Base-by-base conservation (phyloP, 2,888 invertebrate genomes). In the Mermis nigrescens region DNA sequence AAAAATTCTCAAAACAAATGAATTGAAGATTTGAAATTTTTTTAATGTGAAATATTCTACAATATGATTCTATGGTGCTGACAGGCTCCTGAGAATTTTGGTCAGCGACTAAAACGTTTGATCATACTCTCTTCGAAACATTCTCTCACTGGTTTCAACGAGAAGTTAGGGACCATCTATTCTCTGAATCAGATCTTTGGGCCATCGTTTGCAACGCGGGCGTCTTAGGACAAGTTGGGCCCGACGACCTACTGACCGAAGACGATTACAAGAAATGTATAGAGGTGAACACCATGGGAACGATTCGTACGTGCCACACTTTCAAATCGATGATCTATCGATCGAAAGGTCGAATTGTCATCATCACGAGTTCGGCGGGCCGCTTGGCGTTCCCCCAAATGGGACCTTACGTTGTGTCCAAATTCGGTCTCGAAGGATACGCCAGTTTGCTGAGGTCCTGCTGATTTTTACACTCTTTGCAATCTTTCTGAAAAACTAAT, bases 201-300 rank as follows among this genome's bases (percentile, higher is more conserved):
- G 86, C 85, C 56, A 78, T 91, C 60, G 82, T 90, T 48, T 89
- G 91, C 76, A 86, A 92, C 73, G 88, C 90, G 0, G 92, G 87
- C 0, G 79, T 88, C 1, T 86, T 89, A 83, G 65, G 65, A 4
- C 82, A 83, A 48, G 83, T 87, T 68, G 92, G 89, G 0, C 87
- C 89, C 73, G 86, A 84, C 69, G 91, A 91, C 72, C 90, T 91
- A 86, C 82, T 83, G 71, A 83, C 86, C 0, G 78, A 85, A 70
- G 81, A 83, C 52, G 84, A 85, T 67, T 81, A 83, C 70, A 80
- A 81, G 70, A 79, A 81, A 68, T 83, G 72, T 12, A 63, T 71
- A 15, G 71, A 75, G 19, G 82, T 90, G 4, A 94, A 94, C 77
- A 74, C 88, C n/a, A 71, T 84, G 62, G 92, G 92, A 31, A 65